These are phyloP conservation scores for Unio delphinus DNA, from an alignment of 2,888 invertebrate genomes.

Conservation along the genomic window DNA sequence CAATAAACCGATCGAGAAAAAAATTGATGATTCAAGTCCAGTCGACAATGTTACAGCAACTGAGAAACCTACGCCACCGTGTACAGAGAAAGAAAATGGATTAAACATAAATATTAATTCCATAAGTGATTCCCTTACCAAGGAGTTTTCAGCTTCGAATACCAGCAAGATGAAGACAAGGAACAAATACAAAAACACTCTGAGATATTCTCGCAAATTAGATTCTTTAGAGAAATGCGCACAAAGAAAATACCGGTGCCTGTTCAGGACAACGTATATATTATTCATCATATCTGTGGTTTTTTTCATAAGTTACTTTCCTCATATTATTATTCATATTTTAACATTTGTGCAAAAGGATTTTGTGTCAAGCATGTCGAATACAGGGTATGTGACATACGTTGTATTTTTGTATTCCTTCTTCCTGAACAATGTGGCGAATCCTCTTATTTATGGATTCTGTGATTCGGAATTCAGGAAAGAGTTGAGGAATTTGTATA, in stretches of 20 bases:
- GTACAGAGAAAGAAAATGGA: too few relatives aligned
- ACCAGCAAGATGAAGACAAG: too few relatives aligned
- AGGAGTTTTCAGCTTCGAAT: too few relatives aligned
- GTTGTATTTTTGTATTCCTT: constrained; percentile 53
- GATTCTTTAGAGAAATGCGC: too few relatives aligned
- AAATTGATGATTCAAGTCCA: too few relatives aligned
- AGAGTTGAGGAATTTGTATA: constrained; percentile 21
- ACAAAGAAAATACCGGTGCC: neutral
- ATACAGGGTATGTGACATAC: constrained; percentile 31
- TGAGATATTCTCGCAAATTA: too few relatives aligned
- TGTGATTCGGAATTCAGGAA: constrained; percentile 48
- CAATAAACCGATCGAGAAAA: too few relatives aligned
- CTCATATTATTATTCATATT: constrained; percentile 43
- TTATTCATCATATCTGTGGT: constrained; percentile 47
- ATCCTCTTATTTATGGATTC: constrained; percentile 56
- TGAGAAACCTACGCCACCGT: too few relatives aligned
- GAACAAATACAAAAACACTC: too few relatives aligned
- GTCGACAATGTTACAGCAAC: too few relatives aligned
- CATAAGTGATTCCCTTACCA: too few relatives aligned
- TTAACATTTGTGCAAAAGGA: constrained; percentile 35
- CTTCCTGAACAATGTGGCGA: constrained; percentile 53
- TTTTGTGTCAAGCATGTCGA: constrained; percentile 30
- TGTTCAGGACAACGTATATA: constrained; percentile 44
- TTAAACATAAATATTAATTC: too few relatives aligned
- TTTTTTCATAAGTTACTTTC: constrained; percentile 53